Percentiles rank a stretch among this genome's conserved stretches.
phyloP scores from a whole-genome alignment of 1,140 invertebrate genomes.

The Dendrolimus kikuchii region DNA sequence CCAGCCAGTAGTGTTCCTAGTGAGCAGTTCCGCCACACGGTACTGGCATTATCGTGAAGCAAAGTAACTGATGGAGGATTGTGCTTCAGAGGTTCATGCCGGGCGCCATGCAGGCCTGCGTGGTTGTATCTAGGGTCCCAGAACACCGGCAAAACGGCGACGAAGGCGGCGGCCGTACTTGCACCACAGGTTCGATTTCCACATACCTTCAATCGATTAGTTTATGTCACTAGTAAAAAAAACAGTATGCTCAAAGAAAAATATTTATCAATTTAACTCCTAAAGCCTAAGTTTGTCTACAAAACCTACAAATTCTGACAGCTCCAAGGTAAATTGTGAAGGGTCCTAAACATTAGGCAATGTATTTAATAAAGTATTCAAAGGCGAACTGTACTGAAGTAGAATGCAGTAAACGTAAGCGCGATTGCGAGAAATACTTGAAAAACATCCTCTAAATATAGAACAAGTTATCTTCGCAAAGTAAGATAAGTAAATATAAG shows the following conservation, averaged over 20 bases:
- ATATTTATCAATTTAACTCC: not conserved
- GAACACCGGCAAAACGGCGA: slow-evolving; percentile 55
- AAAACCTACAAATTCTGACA: too few relatives aligned
- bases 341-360: slow-evolving; percentile 15
- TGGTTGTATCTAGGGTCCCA: slow-evolving; percentile 42
- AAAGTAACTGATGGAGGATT: slow-evolving; percentile 57
- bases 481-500: too few relatives aligned
- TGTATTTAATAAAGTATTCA: not conserved
- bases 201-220: not conserved
- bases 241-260: too few relatives aligned
- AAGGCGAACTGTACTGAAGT: not conserved
- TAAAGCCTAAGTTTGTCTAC: too few relatives aligned
- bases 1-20: slow-evolving; percentile 38
- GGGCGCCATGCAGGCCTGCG: slow-evolving; percentile 53
- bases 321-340: slow-evolving; percentile 37
- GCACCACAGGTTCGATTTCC: slow-evolving; percentile 43
- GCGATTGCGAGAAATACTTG: too few relatives aligned
- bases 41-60: slow-evolving; percentile 28
- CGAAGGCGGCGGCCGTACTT: slow-evolving; percentile 46
- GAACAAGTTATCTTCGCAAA: too few relatives aligned
- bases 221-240: too few relatives aligned
- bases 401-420: too few relatives aligned
- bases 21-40: slow-evolving; percentile 30
- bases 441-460: too few relatives aligned
- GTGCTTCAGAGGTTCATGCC: slow-evolving; percentile 29